Evolutionary conservation across 2,888 invertebrate genomes (phyloP), one percentile per base, ranked within the genome.

Genomic region (Beris chalybata): DNA sequence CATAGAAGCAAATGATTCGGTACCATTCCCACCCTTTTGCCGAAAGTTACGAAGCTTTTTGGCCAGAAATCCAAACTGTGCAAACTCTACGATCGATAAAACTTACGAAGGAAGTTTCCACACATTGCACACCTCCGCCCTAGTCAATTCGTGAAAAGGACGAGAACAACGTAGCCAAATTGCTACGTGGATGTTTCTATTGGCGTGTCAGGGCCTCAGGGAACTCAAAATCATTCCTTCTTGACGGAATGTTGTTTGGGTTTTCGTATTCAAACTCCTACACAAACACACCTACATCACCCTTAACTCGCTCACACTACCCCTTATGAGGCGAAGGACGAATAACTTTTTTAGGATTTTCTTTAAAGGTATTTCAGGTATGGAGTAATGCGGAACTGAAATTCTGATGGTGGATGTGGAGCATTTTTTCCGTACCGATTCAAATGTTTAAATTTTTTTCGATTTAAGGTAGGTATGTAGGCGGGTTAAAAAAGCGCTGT

Each of bases 181-280:
- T 61, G 61, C 50, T 61, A 52, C 52, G 43, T 52, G 50, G 52
- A 32, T 52, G 52, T 22, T 50, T 43, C 52, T 61, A 50, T 50
- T 38, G 61, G 52, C 52, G 52, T 32, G 32, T 52, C 61, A 52
- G 32, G 43, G 50, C 61, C 38, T 61, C 44, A 22, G 43, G 61
- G 52, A 45, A 38, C 52, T 32, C 7, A 30, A 61, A 50, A 61
- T 52, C 52, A 61, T 50, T 61, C 50, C 50, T 38, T 52, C 50
- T 61, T 61, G 61, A 61, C 50, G 61, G 52, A 61, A 61, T 61
- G 50, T 61, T 61, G 61, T 61, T 61, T 61, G 61, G 61, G 61
- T 61, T 61, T 22, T 52, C 61, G 61, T 52, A 47, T 61, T 43
- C 61, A 50, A 50, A 52, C 59, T 31, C 5, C 38, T 38, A 38